Conservation (phyloP, 2,113 vertebrate genomes). For the Sylvia atricapilla region DNA sequence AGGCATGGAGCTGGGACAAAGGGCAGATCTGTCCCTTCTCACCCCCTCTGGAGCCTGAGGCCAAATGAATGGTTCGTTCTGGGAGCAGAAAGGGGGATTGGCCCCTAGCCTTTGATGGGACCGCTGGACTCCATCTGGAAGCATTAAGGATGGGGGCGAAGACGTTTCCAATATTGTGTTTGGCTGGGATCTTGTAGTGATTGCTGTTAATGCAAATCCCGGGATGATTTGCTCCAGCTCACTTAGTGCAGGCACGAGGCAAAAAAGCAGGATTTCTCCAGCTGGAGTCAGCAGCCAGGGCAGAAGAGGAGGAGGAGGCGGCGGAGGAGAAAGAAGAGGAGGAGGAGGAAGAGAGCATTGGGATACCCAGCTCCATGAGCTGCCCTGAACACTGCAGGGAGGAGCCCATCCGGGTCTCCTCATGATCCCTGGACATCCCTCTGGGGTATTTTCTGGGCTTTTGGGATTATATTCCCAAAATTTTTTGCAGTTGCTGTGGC, state of each 20-base stretch:
- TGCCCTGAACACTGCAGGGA: rapidly evolving
- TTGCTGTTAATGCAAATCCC: slow-evolving; percentile 62
- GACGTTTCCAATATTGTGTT: slow-evolving; percentile 35
- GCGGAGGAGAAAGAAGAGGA: background rate
- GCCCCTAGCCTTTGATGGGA: background rate
- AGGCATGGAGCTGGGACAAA: background rate
- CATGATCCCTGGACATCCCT: rapidly evolving
- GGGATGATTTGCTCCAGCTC: slow-evolving; percentile 22
- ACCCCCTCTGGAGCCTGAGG: background rate
- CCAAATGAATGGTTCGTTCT: background rate
- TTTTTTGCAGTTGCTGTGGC: background rate
- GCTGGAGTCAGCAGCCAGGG: no score
- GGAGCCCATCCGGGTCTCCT: rapidly evolving
- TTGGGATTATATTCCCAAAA: rapidly evolving
- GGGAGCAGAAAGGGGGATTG: background rate
- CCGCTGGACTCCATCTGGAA: slow-evolving; percentile 44
- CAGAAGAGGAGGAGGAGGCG: no score
- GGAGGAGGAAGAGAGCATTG: rapidly evolving
- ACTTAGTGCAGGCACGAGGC: background rate
- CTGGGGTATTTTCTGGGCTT: background rate
- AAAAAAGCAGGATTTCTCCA: no score
- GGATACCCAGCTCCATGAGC: rapidly evolving
- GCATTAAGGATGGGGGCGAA: slow-evolving; percentile 29
- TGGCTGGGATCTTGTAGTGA: slow-evolving; percentile 43
- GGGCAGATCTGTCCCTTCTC: slow-evolving; percentile 22